Percentiles rank a stretch among this genome's conserved stretches.
Conservation (phyloP, 2,888 invertebrate genomes). For the Adela reaumurella region DNA sequence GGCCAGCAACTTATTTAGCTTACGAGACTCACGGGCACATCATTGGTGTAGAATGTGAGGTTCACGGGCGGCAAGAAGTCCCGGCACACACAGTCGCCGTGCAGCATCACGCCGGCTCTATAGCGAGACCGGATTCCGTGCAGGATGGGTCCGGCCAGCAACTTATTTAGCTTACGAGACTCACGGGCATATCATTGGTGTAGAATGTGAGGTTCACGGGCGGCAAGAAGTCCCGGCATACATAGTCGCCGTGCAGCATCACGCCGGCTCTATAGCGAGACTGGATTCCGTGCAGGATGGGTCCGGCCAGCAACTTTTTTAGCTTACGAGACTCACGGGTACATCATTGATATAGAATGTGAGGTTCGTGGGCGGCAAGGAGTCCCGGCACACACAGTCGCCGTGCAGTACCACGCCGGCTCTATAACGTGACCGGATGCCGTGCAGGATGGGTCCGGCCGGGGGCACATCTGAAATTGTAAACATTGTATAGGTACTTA, state of each 20-base stretch:
- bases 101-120: constrained; percentile 34
- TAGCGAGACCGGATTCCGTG: no score
- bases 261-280: constrained; percentile 33
- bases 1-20: no score
- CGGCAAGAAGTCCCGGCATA: constrained; percentile 16
- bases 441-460: constrained; percentile 30
- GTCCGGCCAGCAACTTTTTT: constrained; percentile 27
- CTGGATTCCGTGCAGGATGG: constrained; percentile 31
- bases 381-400: constrained; percentile 34
- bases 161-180: no score
- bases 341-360: constrained; percentile 42
- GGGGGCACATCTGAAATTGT: constrained; percentile 28
- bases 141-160: no score
- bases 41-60: no score
- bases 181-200: no score
- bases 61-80: no score
- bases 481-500: no score
- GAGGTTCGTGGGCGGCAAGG: constrained; percentile 38
- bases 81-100: constrained; percentile 34
- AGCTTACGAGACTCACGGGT: constrained; percentile 23
- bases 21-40: no score
- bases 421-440: constrained; percentile 30
- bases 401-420: constrained; percentile 37
- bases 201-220: no score
- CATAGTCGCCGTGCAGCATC: constrained; percentile 38